Conservation (phyloP, 2,113 vertebrate genomes). For the Onychostoma macrolepis region DNA sequence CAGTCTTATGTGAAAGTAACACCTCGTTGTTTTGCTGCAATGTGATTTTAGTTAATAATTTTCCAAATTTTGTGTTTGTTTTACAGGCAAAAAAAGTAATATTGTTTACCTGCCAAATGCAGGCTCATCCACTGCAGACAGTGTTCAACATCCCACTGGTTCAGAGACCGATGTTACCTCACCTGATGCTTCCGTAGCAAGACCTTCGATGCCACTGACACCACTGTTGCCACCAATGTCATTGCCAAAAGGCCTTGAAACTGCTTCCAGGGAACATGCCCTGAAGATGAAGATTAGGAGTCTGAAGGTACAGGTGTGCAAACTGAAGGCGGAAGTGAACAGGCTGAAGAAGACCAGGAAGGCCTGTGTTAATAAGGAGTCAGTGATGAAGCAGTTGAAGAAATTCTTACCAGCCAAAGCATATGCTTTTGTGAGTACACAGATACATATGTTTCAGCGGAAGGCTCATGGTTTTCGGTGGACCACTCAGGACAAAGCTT, state of each 20-base stretch:
- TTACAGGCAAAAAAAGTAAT: neutral
- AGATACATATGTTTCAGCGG: neutral
- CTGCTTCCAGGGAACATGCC: neutral
- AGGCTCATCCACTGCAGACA: neutral
- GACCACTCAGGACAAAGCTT: constrained; percentile 10
- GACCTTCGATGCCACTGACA: neutral
- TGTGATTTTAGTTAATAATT: neutral
- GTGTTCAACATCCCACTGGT: neutral
- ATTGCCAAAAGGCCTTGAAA: neutral
- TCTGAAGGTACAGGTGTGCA: constrained; percentile 1
- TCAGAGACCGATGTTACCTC: neutral
- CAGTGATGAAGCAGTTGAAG: neutral
- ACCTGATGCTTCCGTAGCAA: neutral
- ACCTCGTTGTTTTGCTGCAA: neutral
- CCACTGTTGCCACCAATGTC: neutral
- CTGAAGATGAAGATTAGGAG: neutral
- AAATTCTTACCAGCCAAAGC: constrained; percentile 16
- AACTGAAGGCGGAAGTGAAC: neutral
- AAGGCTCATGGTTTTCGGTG: neutral
- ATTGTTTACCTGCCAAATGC: neutral
- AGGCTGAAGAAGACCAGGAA: neutral
- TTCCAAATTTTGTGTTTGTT: neutral
- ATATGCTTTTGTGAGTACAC: constrained; percentile 4
- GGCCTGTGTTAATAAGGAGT: neutral
- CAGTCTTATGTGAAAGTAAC: neutral